Conservation (phyloP, 2,888 invertebrate species). For the Xylophagus ater region DNA sequence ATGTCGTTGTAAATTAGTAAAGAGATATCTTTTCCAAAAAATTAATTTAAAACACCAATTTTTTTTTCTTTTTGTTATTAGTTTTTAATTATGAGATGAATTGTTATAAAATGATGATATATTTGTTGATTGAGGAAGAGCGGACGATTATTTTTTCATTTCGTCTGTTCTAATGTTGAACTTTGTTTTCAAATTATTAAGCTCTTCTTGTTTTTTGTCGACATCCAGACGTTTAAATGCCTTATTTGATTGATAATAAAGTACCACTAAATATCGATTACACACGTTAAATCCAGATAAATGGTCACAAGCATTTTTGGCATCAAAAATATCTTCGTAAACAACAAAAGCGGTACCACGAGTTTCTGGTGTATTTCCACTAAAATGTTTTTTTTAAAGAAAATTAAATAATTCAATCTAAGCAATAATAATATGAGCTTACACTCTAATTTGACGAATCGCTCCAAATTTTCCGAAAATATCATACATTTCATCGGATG, state of each 20-base stretch:
- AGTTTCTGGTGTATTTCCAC: slow-evolving; percentile 94
- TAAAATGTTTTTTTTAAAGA: slow-evolving; percentile 35
- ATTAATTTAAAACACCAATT: too few relatives aligned
- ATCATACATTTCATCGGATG: slow-evolving; percentile 99
- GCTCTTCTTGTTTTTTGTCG: slow-evolving; percentile 91
- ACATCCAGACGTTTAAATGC: slow-evolving; percentile 92
- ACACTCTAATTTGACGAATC: slow-evolving; percentile 96
- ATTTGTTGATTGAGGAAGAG: too few relatives aligned
- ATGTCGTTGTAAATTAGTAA: too few relatives aligned
- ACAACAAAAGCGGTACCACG: slow-evolving; percentile 99
- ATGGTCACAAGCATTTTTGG: slow-evolving; percentile 99
- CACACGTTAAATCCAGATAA: slow-evolving; percentile 98
- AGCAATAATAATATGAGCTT: slow-evolving; percentile 39
- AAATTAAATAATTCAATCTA: slow-evolving; percentile 2
- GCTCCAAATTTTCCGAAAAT: slow-evolving; percentile 99
- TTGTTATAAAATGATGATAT: too few relatives aligned
- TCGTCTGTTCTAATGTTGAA: slow-evolving; percentile 65
- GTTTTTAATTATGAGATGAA: too few relatives aligned
- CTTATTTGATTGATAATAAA: slow-evolving; percentile 94
- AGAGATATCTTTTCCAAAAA: too few relatives aligned
- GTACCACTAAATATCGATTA: slow-evolving; percentile 95
- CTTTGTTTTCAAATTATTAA: slow-evolving; percentile 90
- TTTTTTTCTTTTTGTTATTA: too few relatives aligned
- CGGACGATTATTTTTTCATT: slow-evolving; percentile 42
- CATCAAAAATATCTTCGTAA: slow-evolving; percentile 99